A percentile compares a stretch with the other conserved stretches of the same genome.
Conservation (phyloP, 2,888 invertebrate genomes). For the Drosophila nigritarsus region DNA sequence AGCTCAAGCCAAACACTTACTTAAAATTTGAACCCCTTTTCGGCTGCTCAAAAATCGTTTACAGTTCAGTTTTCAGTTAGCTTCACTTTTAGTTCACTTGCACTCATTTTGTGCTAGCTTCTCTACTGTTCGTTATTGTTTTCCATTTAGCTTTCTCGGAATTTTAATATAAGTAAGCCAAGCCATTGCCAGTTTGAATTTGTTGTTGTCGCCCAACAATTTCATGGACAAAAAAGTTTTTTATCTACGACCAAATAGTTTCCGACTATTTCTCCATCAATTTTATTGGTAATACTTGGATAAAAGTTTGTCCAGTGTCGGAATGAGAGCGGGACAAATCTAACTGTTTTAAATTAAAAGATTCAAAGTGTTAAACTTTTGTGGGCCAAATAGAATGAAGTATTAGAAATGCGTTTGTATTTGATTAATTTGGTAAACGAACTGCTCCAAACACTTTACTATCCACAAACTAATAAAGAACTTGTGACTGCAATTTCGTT, state of each 20-base stretch:
- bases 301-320: conserved; percentile 66
- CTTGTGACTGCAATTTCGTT: conserved; percentile 50
- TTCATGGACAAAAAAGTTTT: conserved; percentile 48
- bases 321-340: conserved; percentile 5
- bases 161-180: conserved; percentile 78
- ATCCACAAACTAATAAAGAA: conserved; percentile 60
- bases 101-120: conserved; percentile 39
- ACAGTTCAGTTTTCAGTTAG: conserved; percentile 59
- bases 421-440: conserved; percentile 54
- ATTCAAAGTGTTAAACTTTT: conserved; percentile 72
- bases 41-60: conserved; percentile 58
- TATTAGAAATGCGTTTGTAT: conserved; percentile 61
- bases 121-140: conserved; percentile 15
- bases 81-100: conserved; percentile 67
- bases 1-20: conserved; percentile 53
- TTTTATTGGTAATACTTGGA: conserved; percentile 80
- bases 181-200: conserved; percentile 58
- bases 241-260: conserved; percentile 80
- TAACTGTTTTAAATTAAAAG: conserved; percentile 71
- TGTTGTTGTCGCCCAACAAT: conserved; percentile 29
- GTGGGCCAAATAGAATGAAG: conserved; percentile 49
- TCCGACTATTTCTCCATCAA: conserved; percentile 79
- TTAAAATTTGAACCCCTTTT: conserved; percentile 59
- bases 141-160: conserved; percentile 33
- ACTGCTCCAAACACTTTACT: conserved; percentile 25